Base-by-base conservation (phyloP, 1,140 invertebrate genomes). In the Pogonomyrmex barbatus region DNA sequence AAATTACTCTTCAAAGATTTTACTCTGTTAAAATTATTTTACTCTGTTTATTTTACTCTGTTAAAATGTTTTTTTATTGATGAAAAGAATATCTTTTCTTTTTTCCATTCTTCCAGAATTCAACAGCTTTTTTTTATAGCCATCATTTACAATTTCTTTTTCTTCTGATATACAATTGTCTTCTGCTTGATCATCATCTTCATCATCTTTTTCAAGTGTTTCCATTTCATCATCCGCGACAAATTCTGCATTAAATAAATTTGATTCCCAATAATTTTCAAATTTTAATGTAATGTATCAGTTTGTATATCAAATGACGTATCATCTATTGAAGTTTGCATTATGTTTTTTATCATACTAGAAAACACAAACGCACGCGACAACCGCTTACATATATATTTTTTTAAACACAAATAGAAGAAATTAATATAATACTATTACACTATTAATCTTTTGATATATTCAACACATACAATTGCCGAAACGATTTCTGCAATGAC, bases 291-390 rank as follows among this genome's bases (percentile, higher is more conserved):
- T 62, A 33, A 10, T 33, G n/a, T n/a, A 3, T 62, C 60, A 36
- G 60, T 36, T 10, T 33, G n/a, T 14, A 6, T 67, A 67, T n/a
- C 5, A 67, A 67, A 67, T 67, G 17, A 67, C 6, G 10, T 60
- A 3, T 65, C 63, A 67, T 67, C 39, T 17, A 67, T 67, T 42
- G 39, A 24, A 62, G 2, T 67, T 67, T 67, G 17, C 42, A 39
- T 42, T 9, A 67, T 45, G n/a, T 67, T 42, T 2, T 24, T 17
- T 67, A n/a, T n/a, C 4, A 14, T 17, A 1, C n/a, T 24, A 24
- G 24, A 24, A 24, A 24, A 24, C 24, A 24, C 24, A 24, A 24
- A 24, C 24, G 24, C 0, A 24, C 60, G 54, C n/a, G n/a, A 24
- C 2, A 56, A 62, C 24, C 24, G 24, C 24, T 24, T 24, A 24